phyloP scores from a whole-genome alignment of 1,140 invertebrate genomes.

The Ooceraea biroi region DNA sequence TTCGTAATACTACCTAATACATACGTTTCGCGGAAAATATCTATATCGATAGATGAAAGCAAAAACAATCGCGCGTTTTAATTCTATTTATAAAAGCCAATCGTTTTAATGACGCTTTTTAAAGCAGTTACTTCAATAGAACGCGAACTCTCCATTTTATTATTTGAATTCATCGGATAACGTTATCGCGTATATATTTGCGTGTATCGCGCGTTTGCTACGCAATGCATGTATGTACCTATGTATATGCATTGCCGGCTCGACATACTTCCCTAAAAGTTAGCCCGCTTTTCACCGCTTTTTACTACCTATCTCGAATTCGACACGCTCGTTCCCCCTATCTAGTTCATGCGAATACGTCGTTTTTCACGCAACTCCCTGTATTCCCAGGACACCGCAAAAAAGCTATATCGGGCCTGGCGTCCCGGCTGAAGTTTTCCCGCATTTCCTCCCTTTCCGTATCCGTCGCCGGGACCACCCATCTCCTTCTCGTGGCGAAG shows the following conservation, averaged over 20 bases:
- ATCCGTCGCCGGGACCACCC: constrained; percentile 12
- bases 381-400: constrained; percentile 25
- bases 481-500: constrained; percentile 17
- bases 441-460: constrained; percentile 26
- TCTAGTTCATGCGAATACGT: constrained; percentile 27
- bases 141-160: background rate
- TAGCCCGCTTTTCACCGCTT: constrained; percentile 34
- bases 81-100: constrained; percentile 1
- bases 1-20: background rate
- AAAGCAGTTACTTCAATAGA: background rate
- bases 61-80: background rate
- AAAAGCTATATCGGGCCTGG: constrained; percentile 42
- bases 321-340: constrained; percentile 35
- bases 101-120: background rate
- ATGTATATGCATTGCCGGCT: background rate
- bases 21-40: background rate
- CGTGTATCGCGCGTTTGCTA: background rate
- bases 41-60: background rate
- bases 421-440: constrained; percentile 26
- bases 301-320: constrained; percentile 41
- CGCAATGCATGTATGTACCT: background rate
- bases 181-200: background rate
- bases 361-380: constrained; percentile 47
- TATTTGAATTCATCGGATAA: background rate
- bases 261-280: constrained; percentile 26